These are phyloP conservation scores for Rugalucina vietnamica DNA, from an alignment of 2,888 invertebrate genomes.

Conservation along the genomic window DNA sequence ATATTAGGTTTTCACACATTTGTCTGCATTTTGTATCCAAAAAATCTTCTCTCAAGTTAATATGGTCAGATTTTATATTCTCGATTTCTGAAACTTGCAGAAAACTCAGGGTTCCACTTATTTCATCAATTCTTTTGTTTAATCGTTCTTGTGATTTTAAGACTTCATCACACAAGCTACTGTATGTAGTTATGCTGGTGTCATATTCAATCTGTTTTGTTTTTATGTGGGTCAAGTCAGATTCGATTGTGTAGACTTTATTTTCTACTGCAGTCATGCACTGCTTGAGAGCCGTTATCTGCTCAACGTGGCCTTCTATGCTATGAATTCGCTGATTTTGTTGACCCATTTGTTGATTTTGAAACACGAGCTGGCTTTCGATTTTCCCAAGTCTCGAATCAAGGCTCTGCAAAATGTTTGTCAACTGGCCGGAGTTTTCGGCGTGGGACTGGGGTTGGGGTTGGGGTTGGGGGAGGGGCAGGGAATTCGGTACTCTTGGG, in stretches of 20 bases:
- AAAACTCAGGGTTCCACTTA: neutral
- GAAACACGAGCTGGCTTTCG: neutral
- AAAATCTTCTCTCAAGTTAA: neutral
- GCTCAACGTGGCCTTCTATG: neutral
- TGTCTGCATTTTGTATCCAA: neutral
- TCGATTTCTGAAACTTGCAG: neutral
- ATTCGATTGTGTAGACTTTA: neutral
- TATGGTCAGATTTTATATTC: neutral
- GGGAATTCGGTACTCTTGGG: neutral
- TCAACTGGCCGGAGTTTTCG: neutral
- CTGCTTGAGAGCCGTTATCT: neutral
- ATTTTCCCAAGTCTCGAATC: neutral
- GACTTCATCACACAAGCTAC: neutral
- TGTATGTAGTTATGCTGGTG: neutral
- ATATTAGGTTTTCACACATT: neutral
- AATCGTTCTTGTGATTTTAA: neutral
- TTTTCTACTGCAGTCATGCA: neutral
- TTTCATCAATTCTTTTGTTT: neutral
- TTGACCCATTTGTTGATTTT: neutral
- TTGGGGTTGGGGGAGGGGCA: no score
- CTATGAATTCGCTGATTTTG: neutral
- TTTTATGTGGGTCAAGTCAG: neutral
- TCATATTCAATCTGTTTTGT: neutral
- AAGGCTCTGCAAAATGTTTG: neutral
- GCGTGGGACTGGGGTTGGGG: no score